These are phyloP conservation scores for Collichthys lucidus DNA, from an alignment of 2,113 vertebrate species.

Conservation along the genomic window DNA sequence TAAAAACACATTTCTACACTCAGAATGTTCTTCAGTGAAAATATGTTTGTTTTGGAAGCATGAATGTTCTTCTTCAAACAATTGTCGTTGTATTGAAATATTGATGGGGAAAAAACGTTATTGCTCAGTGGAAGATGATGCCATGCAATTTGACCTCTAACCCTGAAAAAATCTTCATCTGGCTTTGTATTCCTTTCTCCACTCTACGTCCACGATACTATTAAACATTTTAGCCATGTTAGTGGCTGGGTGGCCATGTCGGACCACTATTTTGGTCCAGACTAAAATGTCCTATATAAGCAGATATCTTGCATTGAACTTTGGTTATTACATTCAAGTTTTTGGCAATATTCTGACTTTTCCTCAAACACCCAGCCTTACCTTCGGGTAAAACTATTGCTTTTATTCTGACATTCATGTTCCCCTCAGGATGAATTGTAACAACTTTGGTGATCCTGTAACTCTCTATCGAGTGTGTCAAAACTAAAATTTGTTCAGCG, in stretches of 20 bases:
- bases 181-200: not conserved
- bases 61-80: not conserved
- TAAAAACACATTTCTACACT: no score
- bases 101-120: not conserved
- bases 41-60: not conserved
- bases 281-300: not conserved
- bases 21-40: not conserved
- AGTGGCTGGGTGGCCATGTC: rapidly evolving
- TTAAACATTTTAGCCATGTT: not conserved
- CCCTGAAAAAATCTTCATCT: not conserved
- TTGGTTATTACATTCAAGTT: not conserved
- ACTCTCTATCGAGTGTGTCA: not conserved
- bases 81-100: not conserved
- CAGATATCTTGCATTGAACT: not conserved
- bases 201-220: not conserved
- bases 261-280: not conserved
- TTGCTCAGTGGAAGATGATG: not conserved
- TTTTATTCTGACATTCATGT: not conserved
- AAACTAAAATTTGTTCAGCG: not conserved
- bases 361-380: not conserved
- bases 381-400: not conserved
- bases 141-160: not conserved
- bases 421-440: not conserved
- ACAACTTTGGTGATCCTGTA: not conserved
- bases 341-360: not conserved